phyloP scores from a whole-genome alignment of 53 echinoderm and acorn worm species.

The Henricia sp. region DNA sequence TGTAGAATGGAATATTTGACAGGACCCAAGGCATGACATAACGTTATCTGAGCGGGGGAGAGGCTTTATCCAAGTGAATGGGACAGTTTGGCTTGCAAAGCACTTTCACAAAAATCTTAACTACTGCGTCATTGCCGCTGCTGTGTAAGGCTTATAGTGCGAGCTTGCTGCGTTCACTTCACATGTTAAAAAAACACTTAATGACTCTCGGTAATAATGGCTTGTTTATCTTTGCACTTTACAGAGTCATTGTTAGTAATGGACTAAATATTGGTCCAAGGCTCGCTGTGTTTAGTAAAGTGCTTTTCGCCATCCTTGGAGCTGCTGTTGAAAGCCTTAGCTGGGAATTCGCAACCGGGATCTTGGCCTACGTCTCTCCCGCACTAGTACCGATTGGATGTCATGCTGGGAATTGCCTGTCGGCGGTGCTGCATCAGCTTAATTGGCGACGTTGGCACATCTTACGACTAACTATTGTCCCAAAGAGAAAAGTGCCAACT shows the following conservation, averaged over 20 bases:
- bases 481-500: background rate
- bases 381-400: slow-evolving; percentile 70
- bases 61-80: slow-evolving; percentile 66
- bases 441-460: slow-evolving; percentile 23
- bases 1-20: slow-evolving; percentile 76
- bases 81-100: background rate
- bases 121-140: background rate
- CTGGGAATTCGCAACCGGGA: slow-evolving; percentile 23
- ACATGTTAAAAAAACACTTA: background rate
- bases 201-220: background rate
- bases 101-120: background rate
- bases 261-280: slow-evolving; percentile 17
- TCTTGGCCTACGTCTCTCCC: slow-evolving; percentile 61
- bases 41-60: slow-evolving; percentile 92
- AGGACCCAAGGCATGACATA: slow-evolving; percentile 98
- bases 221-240: slow-evolving; percentile 46
- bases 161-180: background rate
- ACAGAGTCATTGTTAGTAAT: slow-evolving; percentile 40
- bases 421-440: slow-evolving; percentile 54
- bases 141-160: background rate
- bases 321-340: slow-evolving; percentile 42
- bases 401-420: slow-evolving; percentile 77
- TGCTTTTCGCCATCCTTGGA: slow-evolving; percentile 19
- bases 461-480: slow-evolving; percentile 16
- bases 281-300: slow-evolving; percentile 12